Conservation (phyloP, 2,113 vertebrate genomes). For the Tympanuchus pallidicinctus region DNA sequence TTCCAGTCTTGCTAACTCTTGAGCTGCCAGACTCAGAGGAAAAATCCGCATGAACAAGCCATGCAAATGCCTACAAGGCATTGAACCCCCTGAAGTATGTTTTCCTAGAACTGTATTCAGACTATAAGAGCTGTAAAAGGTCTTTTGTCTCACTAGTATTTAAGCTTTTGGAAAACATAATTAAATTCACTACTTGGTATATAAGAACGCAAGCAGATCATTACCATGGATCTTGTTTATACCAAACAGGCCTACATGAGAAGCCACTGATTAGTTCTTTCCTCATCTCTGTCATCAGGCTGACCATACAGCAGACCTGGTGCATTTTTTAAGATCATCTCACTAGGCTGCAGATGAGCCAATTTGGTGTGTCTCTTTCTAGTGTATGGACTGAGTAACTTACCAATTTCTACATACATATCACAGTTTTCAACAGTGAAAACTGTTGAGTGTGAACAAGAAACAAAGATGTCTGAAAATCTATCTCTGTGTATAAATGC, state of each 20-base stretch:
- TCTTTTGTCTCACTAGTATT: not conserved
- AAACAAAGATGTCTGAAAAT: not conserved
- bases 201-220: not conserved
- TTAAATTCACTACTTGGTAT: not conserved
- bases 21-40: not conserved
- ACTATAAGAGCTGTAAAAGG: not conserved
- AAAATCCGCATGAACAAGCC: not conserved
- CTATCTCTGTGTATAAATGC: not conserved
- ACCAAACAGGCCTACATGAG: not conserved
- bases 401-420: not conserved
- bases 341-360: not conserved
- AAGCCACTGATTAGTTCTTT: not conserved
- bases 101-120: not conserved
- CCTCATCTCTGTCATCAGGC: not conserved
- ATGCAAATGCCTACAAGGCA: not conserved
- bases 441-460: not conserved
- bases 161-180: not conserved
- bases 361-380: not conserved
- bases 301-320: not conserved
- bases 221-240: not conserved
- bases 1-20: not conserved
- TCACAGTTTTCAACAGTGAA: not conserved
- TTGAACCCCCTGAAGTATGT: not conserved
- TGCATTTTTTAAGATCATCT: not conserved
- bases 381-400: not conserved